Evolutionary conservation across 2,797 vertebrate species (phyloP).

Genomic region (Myotis daubentonii): DNA sequence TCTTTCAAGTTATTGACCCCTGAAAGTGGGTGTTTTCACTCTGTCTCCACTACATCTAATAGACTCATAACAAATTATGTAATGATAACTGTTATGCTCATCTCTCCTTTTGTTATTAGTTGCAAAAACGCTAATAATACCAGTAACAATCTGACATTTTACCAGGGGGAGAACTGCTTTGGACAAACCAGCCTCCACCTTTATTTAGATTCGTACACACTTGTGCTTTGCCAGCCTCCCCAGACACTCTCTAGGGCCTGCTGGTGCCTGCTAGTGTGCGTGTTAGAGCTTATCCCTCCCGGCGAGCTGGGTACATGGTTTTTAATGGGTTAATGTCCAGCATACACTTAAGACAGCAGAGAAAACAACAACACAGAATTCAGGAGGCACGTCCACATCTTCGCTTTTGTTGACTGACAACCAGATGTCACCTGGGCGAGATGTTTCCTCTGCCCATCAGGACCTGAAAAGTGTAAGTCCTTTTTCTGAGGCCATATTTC

Average conservation of each 20-base stretch:
- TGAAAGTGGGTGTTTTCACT: background rate
- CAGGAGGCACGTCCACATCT: background rate
- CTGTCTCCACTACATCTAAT: background rate
- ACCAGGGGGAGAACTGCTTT: background rate
- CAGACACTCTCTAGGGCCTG: background rate
- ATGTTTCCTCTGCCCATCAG: background rate
- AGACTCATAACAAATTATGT: background rate
- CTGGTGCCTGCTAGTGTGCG: background rate
- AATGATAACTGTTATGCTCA: background rate
- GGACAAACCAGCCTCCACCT: background rate
- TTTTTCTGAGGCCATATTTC: background rate
- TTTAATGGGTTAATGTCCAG: background rate
- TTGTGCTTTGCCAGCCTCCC: background rate
- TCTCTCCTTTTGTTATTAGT: background rate
- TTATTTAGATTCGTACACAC: background rate
- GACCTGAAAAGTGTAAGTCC: background rate
- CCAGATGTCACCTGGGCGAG: background rate
- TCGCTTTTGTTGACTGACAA: background rate
- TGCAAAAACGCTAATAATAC: background rate
- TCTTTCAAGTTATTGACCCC: background rate
- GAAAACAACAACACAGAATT: background rate
- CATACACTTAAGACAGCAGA: background rate
- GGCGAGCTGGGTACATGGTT: fast-evolving
- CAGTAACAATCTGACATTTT: background rate
- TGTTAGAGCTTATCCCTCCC: fast-evolving